Evolutionary conservation across 2,797 vertebrate species (phyloP).

Genomic region (Carcharodon carcharias): DNA sequence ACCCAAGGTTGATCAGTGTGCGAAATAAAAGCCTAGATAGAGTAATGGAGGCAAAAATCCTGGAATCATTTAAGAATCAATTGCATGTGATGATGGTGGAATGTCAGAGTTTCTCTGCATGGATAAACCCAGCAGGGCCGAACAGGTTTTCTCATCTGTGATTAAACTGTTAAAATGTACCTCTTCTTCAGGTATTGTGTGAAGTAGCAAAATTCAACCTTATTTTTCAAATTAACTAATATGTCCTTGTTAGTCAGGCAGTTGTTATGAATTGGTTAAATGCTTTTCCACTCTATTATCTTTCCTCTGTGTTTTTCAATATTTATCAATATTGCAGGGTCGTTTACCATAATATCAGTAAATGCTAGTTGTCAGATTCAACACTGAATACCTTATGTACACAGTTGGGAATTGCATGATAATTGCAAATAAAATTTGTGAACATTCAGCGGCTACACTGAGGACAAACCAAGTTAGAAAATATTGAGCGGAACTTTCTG

Average conservation of each 20-base stretch:
- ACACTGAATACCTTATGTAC: conserved; percentile 27
- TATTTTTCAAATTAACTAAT: not conserved
- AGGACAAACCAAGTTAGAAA: not conserved
- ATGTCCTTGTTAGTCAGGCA: not conserved
- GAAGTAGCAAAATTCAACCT: not conserved
- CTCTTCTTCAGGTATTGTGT: not conserved
- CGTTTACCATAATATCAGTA: conserved; percentile 13
- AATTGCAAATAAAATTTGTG: conserved; percentile 24
- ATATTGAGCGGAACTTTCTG: no score
- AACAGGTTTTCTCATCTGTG: not conserved
- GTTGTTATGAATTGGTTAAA: not conserved
- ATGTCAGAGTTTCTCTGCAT: not conserved
- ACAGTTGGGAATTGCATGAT: conserved; percentile 34
- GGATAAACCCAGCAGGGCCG: not conserved
- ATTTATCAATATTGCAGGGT: conserved; percentile 24
- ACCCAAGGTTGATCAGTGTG: not conserved
- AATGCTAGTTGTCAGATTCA: conserved; percentile 21
- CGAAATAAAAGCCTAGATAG: not conserved
- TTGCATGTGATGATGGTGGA: not conserved
- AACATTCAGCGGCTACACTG: not conserved
- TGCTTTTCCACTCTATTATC: not conserved
- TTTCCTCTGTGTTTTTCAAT: conserved; percentile 2
- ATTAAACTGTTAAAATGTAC: not conserved
- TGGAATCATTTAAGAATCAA: not conserved
- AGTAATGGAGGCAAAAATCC: not conserved